Conservation (phyloP, 2,113 vertebrate genomes). For the Phylloscopus whistleri region DNA sequence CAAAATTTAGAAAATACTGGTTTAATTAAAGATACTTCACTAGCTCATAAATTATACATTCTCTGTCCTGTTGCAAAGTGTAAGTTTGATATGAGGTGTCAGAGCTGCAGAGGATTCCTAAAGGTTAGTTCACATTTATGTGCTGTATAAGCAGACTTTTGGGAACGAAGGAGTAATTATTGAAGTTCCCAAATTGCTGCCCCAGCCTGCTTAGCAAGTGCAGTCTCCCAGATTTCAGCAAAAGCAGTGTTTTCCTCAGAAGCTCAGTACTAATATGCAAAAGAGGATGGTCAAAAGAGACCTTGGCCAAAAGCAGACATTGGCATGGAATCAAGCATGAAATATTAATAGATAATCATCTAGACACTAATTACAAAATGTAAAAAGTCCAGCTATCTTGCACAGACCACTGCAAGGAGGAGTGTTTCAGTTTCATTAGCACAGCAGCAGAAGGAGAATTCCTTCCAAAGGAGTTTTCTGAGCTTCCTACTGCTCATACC, state of each 20-base stretch:
- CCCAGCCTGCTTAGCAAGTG: background rate
- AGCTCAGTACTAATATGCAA: background rate
- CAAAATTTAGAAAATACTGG: slow-evolving; percentile 59
- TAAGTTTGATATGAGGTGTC: slow-evolving; percentile 16
- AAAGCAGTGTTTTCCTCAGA: background rate
- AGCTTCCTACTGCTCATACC: background rate
- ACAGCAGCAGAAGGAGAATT: background rate
- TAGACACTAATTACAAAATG: slow-evolving; percentile 38
- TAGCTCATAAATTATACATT: slow-evolving; percentile 45
- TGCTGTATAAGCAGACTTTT: background rate
- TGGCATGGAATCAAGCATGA: background rate
- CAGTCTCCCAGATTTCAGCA: background rate
- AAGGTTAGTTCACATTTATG: slow-evolving; percentile 36
- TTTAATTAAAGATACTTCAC: slow-evolving; percentile 58
- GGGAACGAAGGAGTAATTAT: slow-evolving; percentile 2
- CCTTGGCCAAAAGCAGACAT: background rate
- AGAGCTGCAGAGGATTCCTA: slow-evolving; percentile 46
- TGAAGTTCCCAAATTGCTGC: background rate
- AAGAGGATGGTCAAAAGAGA: background rate
- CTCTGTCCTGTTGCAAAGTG: background rate
- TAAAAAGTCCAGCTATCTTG: background rate
- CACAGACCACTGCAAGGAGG: background rate
- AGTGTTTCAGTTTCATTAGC: background rate
- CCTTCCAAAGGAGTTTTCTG: background rate
- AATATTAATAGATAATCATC: slow-evolving; percentile 41